Percentiles rank a stretch among this genome's conserved stretches.
These are phyloP conservation scores for Morpho helenor DNA, from an alignment of 2,888 invertebrate genomes.

Conservation along the genomic window DNA sequence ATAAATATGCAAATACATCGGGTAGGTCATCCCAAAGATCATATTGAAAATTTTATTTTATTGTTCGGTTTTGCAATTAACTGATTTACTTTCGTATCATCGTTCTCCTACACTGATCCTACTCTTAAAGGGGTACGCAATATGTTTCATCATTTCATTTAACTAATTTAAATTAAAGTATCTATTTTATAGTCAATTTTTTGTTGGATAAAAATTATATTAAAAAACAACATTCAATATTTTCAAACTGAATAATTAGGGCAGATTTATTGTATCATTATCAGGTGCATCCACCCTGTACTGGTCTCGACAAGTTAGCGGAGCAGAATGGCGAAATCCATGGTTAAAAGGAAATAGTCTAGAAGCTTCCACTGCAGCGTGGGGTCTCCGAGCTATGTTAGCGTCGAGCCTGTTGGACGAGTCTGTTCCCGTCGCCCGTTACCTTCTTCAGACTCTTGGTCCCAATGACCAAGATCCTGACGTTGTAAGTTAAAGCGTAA, in stretches of 20 bases:
- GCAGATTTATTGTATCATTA: no score
- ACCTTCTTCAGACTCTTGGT: constrained; percentile 50
- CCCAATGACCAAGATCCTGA: constrained; percentile 61
- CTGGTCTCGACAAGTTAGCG: constrained; percentile 59
- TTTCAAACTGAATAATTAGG: no score
- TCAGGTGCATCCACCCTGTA: constrained; percentile 54
- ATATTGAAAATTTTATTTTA: no score
- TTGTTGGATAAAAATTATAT: no score
- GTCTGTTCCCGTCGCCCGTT: constrained; percentile 58
- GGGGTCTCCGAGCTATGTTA: constrained; percentile 87
- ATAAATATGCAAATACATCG: constrained; percentile 69
- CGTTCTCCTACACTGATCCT: no score
- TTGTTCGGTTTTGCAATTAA: no score
- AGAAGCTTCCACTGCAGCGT: constrained; percentile 91
- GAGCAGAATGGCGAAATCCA: constrained; percentile 64
- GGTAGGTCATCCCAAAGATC: constrained; percentile 36
- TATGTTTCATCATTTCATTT: no score
- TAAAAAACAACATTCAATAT: no score
- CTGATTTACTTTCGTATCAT: no score
- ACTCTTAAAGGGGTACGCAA: no score
- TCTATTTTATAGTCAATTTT: no score
- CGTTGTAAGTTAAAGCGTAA: constrained; percentile 41
- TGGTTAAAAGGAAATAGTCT: constrained; percentile 61
- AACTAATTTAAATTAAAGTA: no score
- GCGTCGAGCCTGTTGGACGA: constrained; percentile 53